Base-by-base conservation (phyloP, 2,113 vertebrate species). In the Zootoca vivipara region DNA sequence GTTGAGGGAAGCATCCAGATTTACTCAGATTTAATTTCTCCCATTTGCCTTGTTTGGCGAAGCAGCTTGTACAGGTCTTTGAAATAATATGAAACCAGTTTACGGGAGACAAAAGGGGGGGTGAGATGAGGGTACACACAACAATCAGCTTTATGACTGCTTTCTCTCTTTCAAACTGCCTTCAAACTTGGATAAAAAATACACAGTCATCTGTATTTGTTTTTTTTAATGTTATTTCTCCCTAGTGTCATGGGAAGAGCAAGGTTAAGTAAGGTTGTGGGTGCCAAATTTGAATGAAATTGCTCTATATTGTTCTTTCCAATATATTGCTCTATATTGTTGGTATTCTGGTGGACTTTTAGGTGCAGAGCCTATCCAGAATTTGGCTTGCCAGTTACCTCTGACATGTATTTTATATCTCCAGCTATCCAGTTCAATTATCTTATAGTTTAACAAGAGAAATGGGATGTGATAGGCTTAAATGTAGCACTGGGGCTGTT, bases 381-480 rank as follows among this genome's bases (percentile, higher is more conserved):
- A 85, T 78, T 85, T 82, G 70, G 46, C 5, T 84, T 79, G 4
- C 38, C 42, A 46, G 4, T 15, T 62, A 75, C 87, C 85, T 1
- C 0, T 87, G 52, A 78, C 85, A 81, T 77, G 78, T 28, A n/a
- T 0, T 0, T 22, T 92, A 74, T 24, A 46, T 85, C 67, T 56
- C 35, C 82, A 77, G 83, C 26, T 83, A 91, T 89, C 70, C 42
- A 70, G 67, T 78, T 88, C 28, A 69, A 64, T 78, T 84, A 84
- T 70, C 92, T 20, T 64, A 28, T 52, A 80, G 9, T 46, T 73
- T 78, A 88, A 89, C 91, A 91, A 91, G 89, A 78, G 82, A 75
- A 90, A 88, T 78, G 70, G 67, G 89, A 81, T 16, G 1, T 42
- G 86, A 77, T 72, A 58, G 80, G 87, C 88, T 89, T 93, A 92